Evolutionary conservation across 2,888 invertebrate genomes (phyloP).

Genomic region (Ectobius pallidus): DNA sequence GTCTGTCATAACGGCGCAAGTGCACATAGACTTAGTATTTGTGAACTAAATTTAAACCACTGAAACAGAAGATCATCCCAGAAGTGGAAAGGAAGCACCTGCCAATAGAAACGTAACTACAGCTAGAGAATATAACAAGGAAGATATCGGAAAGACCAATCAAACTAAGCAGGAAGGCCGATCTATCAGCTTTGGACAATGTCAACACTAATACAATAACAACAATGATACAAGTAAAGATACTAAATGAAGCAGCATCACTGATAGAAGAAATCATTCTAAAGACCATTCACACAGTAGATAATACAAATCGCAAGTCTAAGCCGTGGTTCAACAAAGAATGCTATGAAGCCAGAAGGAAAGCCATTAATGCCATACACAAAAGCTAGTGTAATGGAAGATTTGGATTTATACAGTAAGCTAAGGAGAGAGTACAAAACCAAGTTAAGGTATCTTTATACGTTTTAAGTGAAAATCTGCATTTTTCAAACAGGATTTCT

Average conservation of each 20-base stretch:
- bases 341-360: neutral
- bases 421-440: neutral
- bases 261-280: neutral
- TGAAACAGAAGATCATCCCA: neutral
- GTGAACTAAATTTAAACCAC: neutral
- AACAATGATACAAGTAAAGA: neutral
- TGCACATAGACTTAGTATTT: neutral
- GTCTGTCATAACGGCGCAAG: neutral
- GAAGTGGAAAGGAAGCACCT: neutral
- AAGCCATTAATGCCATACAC: neutral
- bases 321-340: neutral
- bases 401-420: neutral
- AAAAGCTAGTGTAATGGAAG: neutral
- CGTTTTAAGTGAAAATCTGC: too few relatives aligned
- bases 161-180: neutral
- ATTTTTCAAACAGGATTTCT: too few relatives aligned
- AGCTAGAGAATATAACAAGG: neutral
- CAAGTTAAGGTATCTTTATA: too few relatives aligned
- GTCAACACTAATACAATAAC: neutral
- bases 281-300: neutral
- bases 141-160: neutral
- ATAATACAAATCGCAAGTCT: neutral
- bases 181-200: neutral
- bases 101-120: neutral
- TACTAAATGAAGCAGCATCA: neutral